These are phyloP conservation scores for Tigriopus californicus DNA, from an alignment of 2,888 invertebrate genomes.

Conservation along the genomic window DNA sequence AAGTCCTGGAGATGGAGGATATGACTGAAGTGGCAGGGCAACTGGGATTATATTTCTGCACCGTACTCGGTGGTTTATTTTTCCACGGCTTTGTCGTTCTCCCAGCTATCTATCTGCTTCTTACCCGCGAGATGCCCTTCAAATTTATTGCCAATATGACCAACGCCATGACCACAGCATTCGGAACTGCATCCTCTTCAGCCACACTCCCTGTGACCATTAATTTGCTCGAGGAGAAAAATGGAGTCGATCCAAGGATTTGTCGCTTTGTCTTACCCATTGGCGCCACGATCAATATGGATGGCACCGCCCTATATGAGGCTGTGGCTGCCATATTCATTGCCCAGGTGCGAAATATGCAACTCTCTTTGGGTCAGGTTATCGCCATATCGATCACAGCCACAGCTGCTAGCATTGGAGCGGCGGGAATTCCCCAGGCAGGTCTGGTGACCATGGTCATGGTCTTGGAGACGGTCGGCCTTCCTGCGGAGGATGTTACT, in stretches of 20 bases:
- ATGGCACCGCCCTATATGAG: constrained; percentile 89
- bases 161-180: constrained; percentile 28
- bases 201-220: constrained; percentile 93
- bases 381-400: constrained; percentile 75
- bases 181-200: constrained; percentile 32
- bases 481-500: constrained; percentile 73
- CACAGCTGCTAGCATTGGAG: constrained; percentile 90
- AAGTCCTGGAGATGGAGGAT: constrained; percentile 74
- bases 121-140: constrained; percentile 63
- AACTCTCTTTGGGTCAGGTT: constrained; percentile 66
- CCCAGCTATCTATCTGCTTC: constrained; percentile 62
- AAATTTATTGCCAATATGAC: constrained; percentile 25
- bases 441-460: constrained; percentile 90
- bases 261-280: constrained; percentile 87
- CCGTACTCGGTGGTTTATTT: constrained; percentile 73
- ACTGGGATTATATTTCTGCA: constrained; percentile 77
- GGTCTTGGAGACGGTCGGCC: constrained; percentile 74
- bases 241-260: constrained; percentile 69
- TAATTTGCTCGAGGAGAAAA: constrained; percentile 67
- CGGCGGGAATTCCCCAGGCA: constrained; percentile 89
- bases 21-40: constrained; percentile 64
- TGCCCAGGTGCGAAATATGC: constrained; percentile 59
- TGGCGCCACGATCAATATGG: constrained; percentile 97
- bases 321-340: constrained; percentile 95
- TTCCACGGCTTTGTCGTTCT: constrained; percentile 80